Conservation (phyloP, 1,140 invertebrate genomes). For the Musca vetustissima region DNA sequence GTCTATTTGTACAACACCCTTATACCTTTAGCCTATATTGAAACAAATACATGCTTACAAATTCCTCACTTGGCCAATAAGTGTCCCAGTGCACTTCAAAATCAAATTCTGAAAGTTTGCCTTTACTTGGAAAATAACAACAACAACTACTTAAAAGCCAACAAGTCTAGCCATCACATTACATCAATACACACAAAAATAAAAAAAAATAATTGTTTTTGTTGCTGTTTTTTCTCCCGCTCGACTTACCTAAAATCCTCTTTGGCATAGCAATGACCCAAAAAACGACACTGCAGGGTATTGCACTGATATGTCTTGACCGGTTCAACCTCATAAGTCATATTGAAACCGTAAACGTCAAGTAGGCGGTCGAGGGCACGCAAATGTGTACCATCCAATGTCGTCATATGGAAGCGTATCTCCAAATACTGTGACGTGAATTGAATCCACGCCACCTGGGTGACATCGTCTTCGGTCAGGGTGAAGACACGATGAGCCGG, state of each 20-base stretch:
- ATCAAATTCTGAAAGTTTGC: too few relatives aligned
- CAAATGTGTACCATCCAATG: constrained; percentile 79
- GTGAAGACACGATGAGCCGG: constrained; percentile 58
- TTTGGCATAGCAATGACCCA: constrained; percentile 78
- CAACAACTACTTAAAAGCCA: too few relatives aligned
- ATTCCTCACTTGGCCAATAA: too few relatives aligned
- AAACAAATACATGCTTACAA: too few relatives aligned
- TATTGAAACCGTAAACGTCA: constrained; percentile 89
- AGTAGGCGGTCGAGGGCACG: constrained; percentile 77
- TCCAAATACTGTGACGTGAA: constrained; percentile 76
- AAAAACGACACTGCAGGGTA: constrained; percentile 75
- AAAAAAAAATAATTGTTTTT: too few relatives aligned
- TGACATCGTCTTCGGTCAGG: constrained; percentile 70
- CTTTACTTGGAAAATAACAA: too few relatives aligned
- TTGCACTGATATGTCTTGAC: constrained; percentile 69
- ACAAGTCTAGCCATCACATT: too few relatives aligned
- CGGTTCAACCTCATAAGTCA: constrained; percentile 79
- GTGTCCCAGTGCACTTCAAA: too few relatives aligned
- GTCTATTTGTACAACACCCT: too few relatives aligned
- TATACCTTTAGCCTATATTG: too few relatives aligned
- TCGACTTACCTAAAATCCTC: constrained; percentile 70
- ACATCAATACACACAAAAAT: too few relatives aligned
- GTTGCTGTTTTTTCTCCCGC: too few relatives aligned
- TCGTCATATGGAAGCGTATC: constrained; percentile 71
- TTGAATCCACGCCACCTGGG: constrained; percentile 67